Percentiles rank a stretch among this genome's conserved stretches.
Evolutionary conservation across 92 coral and sea anemone genomes (phyloP).

Genomic region (Phenganax stokvisi): DNA sequence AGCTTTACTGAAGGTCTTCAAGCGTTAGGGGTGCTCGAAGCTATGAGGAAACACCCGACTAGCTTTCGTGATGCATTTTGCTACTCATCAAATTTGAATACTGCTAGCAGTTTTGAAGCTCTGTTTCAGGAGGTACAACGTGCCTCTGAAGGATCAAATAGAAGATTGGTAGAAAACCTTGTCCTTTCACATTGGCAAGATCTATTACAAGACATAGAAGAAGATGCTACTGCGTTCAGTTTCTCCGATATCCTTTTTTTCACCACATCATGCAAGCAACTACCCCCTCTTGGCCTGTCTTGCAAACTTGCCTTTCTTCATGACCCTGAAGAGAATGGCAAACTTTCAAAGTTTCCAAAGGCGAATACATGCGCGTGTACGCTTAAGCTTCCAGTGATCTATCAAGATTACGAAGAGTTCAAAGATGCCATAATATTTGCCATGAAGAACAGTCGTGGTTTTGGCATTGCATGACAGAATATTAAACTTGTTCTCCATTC

Average conservation of each 20-base stretch:
- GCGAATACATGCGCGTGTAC: slow-evolving; percentile 40
- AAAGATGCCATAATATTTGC: slow-evolving; percentile 26
- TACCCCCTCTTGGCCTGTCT: slow-evolving; percentile 50
- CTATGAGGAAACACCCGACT: slow-evolving; percentile 45
- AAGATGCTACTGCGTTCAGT: slow-evolving; percentile 26
- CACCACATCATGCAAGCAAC: slow-evolving; percentile 40
- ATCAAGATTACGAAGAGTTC: slow-evolving; percentile 2
- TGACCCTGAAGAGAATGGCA: slow-evolving; percentile 41
- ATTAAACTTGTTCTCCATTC: background rate
- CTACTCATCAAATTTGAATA: slow-evolving; percentile 27
- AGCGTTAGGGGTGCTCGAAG: background rate
- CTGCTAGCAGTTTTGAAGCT: slow-evolving; percentile 31
- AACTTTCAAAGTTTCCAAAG: slow-evolving; percentile 41
- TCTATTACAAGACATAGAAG: slow-evolving; percentile 42
- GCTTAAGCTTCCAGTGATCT: slow-evolving; percentile 37
- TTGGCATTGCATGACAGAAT: slow-evolving; percentile 12
- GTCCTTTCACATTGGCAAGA: slow-evolving; percentile 57
- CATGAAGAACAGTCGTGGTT: slow-evolving; percentile 7
- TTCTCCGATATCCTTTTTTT: slow-evolving; percentile 45
- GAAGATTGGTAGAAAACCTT: slow-evolving; percentile 30
- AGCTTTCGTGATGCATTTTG: slow-evolving; percentile 40
- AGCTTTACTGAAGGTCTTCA: slow-evolving; percentile 23
- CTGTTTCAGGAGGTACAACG: slow-evolving; percentile 30
- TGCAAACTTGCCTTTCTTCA: slow-evolving; percentile 50
- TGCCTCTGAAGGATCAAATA: slow-evolving; percentile 43